Conservation (phyloP, 2,888 invertebrate species). For the Galeopsomyia nigrocyanea region DNA sequence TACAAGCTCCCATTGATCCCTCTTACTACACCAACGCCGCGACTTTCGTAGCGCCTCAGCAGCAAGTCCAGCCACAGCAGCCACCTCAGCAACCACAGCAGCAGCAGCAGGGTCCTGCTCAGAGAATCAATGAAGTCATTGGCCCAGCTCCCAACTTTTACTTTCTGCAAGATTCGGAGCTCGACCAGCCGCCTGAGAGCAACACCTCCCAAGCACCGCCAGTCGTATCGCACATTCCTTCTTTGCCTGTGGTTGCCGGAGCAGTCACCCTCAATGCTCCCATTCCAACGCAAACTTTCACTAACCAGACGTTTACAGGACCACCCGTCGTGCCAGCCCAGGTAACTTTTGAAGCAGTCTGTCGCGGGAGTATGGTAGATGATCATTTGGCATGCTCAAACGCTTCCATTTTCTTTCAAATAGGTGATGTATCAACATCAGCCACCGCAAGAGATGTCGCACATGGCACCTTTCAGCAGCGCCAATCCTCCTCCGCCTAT, state of each 20-base stretch:
- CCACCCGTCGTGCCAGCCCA: conserved; percentile 61
- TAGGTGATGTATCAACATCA: conserved; percentile 67
- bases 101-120: conserved; percentile 32
- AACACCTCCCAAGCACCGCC: conserved; percentile 65
- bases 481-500: conserved; percentile 68
- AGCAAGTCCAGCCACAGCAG: conserved; percentile 16
- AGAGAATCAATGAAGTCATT: conserved; percentile 82
- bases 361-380: no score
- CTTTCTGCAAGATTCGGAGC: conserved; percentile 91
- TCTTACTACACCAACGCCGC: conserved; percentile 67
- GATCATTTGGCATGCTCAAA: not conserved
- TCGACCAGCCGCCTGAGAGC: conserved; percentile 70
- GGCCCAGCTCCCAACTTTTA: conserved; percentile 82
- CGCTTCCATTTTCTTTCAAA: conserved; percentile 43
- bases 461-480: conserved; percentile 71
- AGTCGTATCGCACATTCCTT: conserved; percentile 67
- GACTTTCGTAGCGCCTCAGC: conserved; percentile 69
- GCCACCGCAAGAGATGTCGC: conserved; percentile 66
- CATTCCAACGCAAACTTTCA: conserved; percentile 88
- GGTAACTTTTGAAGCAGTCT: conserved; percentile 18
- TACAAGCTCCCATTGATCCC: conserved; percentile 60
- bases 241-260: conserved; percentile 48
- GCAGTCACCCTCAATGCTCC: conserved; percentile 69
- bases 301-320: conserved; percentile 83
- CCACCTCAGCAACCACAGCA: conserved; percentile 48